A percentile compares a stretch with the other conserved stretches of the same genome.
phyloP scores from a whole-genome alignment of 2,888 invertebrate species.

The Thereva nobilitata region DNA sequence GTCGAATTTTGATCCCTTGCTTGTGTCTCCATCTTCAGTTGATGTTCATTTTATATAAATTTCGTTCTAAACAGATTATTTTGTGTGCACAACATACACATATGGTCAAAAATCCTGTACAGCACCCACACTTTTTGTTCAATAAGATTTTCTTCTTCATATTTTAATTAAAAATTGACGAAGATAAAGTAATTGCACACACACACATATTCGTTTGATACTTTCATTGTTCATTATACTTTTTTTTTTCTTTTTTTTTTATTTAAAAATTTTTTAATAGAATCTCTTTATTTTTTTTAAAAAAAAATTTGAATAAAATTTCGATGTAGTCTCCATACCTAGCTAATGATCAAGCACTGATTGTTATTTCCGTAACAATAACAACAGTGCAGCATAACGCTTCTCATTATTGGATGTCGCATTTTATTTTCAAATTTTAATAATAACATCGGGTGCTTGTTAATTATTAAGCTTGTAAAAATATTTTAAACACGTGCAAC shows the following conservation, averaged over 20 bases:
- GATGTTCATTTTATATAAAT: slow-evolving; percentile 15
- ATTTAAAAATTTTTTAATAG: slow-evolving; percentile 11
- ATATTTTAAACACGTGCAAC: slow-evolving; percentile 11
- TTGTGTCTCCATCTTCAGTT: slow-evolving; percentile 17
- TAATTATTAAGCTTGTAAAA: slow-evolving; percentile 1
- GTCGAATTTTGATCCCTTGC: slow-evolving; percentile 16
- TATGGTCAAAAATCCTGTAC: slow-evolving; percentile 49
- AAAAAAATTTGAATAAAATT: slow-evolving; percentile 18
- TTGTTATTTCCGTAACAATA: slow-evolving; percentile 39
- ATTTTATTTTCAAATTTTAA: background rate
- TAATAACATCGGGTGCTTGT: slow-evolving; percentile 16
- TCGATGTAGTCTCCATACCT: slow-evolving; percentile 38
- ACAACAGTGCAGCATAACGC: slow-evolving; percentile 41
- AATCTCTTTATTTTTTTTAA: slow-evolving; percentile 18
- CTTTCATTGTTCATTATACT: slow-evolving; percentile 37
- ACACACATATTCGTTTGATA: slow-evolving; percentile 44
- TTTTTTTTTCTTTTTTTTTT: slow-evolving; percentile 33
- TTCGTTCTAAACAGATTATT: slow-evolving; percentile 22
- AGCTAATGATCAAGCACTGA: slow-evolving; percentile 46
- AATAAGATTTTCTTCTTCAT: slow-evolving; percentile 37
- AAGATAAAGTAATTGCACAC: slow-evolving; percentile 26
- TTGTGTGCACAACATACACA: slow-evolving; percentile 21
- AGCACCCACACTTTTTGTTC: slow-evolving; percentile 44
- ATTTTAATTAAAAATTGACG: slow-evolving; percentile 38
- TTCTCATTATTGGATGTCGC: slow-evolving; percentile 40